A percentile compares a stretch with the other conserved stretches of the same genome.
phyloP scores from a whole-genome alignment of 2,797 vertebrate genomes.

The Percopsis omiscomaycus region DNA sequence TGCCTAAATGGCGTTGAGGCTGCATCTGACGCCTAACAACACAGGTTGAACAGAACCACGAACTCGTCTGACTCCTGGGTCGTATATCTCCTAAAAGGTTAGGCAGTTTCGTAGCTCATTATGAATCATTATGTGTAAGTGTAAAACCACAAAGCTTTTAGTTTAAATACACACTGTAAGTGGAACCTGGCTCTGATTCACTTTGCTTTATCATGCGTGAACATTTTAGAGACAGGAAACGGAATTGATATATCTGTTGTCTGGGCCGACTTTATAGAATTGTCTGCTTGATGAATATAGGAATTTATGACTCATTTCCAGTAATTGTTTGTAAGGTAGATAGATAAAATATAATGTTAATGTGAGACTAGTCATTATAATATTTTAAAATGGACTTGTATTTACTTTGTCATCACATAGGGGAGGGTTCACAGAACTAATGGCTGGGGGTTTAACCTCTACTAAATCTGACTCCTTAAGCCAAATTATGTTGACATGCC shows the following conservation, averaged over 20 bases:
- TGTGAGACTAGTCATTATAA: slow-evolving; percentile 4
- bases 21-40: slow-evolving; percentile 35
- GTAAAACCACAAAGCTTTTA: not conserved
- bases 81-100: slow-evolving; percentile 14
- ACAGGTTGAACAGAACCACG: slow-evolving; percentile 25
- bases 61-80: slow-evolving; percentile 23
- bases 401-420: too few relatives aligned
- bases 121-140: slow-evolving; percentile 6
- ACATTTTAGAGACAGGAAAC: not conserved
- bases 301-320: slow-evolving; percentile 4
- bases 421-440: too few relatives aligned
- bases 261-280: not conserved
- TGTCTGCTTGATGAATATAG: not conserved
- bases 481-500: slow-evolving; percentile 42
- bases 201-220: not conserved
- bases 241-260: not conserved
- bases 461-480: not conserved
- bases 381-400: too few relatives aligned
- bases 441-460: too few relatives aligned
- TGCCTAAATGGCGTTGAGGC: slow-evolving; percentile 49
- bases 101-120: slow-evolving; percentile 15
- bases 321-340: slow-evolving; percentile 11
- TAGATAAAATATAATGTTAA: slow-evolving; percentile 22
- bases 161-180: not conserved
- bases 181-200: not conserved